Evolutionary conservation across 2,888 invertebrate species (phyloP).

Genomic region (Halictus quadricinctus): DNA sequence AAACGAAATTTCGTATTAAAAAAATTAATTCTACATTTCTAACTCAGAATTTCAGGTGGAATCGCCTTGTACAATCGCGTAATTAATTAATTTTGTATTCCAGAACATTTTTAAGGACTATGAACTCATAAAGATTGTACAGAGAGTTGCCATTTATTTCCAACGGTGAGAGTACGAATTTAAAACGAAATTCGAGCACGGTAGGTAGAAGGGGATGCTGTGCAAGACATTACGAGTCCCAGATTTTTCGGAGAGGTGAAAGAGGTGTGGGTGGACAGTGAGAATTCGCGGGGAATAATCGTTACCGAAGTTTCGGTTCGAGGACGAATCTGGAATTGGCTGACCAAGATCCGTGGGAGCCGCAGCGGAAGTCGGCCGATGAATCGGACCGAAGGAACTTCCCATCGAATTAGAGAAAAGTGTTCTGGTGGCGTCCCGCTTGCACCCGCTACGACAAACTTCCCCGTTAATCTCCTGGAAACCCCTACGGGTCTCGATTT

Average conservation of each 20-base stretch:
- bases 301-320: conserved; percentile 57
- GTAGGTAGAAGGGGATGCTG: not conserved
- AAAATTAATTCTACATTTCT: too few relatives aligned
- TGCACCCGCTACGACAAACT: conserved; percentile 71
- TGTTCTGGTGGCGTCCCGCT: conserved; percentile 70
- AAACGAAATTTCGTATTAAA: too few relatives aligned
- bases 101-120: not conserved
- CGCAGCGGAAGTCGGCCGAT: conserved; percentile 59
- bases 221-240: not conserved
- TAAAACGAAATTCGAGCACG: not conserved
- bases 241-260: not conserved
- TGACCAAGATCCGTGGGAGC: conserved; percentile 68
- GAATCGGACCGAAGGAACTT: conserved; percentile 67
- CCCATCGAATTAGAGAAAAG: conserved; percentile 78
- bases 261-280: not conserved
- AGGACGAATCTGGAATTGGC: conserved; percentile 61
- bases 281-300: conserved; percentile 52
- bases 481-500: conserved; percentile 70
- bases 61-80: too few relatives aligned
- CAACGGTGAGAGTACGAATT: not conserved
- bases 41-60: too few relatives aligned
- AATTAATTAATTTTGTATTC: not conserved
- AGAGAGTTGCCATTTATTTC: not conserved
- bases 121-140: too few relatives aligned
- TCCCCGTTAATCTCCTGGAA: conserved; percentile 76